Conservation (phyloP, 2,113 vertebrate genomes). For the Psilopogon haemacephalus region DNA sequence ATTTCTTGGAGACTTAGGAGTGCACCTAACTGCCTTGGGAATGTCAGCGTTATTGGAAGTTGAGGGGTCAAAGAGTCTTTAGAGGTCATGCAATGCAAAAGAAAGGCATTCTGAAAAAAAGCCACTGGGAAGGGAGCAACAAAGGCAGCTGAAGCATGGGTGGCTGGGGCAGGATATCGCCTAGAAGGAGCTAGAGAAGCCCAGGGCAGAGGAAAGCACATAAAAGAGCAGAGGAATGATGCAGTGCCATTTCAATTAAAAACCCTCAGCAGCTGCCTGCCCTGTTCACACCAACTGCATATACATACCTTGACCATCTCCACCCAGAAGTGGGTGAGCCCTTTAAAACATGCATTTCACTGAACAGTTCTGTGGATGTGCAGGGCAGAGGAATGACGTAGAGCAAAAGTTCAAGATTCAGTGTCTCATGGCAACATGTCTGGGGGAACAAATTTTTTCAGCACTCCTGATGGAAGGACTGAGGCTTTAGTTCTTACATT, state of each 20-base stretch:
- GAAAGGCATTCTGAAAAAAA: not conserved
- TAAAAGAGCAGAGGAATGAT: not conserved
- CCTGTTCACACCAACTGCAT: rapidly evolving
- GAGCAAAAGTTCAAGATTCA: not conserved
- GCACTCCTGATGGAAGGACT: rapidly evolving
- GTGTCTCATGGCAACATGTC: no score
- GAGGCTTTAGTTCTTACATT: rapidly evolving
- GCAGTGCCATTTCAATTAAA: rapidly evolving
- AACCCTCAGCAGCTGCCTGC: not conserved
- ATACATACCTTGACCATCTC: rapidly evolving
- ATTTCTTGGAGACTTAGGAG: rapidly evolving
- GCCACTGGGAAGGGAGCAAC: not conserved
- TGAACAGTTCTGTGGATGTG: no score
- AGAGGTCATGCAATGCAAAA: rapidly evolving
- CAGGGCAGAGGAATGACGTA: rapidly evolving
- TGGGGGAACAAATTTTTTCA: rapidly evolving
- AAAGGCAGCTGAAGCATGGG: not conserved
- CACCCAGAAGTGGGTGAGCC: rapidly evolving
- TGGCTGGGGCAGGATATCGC: not conserved
- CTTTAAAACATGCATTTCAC: rapidly evolving
- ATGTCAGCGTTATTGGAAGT: not conserved
- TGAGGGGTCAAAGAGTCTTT: not conserved
- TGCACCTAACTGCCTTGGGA: not conserved
- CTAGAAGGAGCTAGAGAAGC: not conserved
- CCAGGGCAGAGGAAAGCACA: not conserved